Base-by-base conservation (phyloP, 2,888 invertebrate species). In the Pseudococcus longispinus region DNA sequence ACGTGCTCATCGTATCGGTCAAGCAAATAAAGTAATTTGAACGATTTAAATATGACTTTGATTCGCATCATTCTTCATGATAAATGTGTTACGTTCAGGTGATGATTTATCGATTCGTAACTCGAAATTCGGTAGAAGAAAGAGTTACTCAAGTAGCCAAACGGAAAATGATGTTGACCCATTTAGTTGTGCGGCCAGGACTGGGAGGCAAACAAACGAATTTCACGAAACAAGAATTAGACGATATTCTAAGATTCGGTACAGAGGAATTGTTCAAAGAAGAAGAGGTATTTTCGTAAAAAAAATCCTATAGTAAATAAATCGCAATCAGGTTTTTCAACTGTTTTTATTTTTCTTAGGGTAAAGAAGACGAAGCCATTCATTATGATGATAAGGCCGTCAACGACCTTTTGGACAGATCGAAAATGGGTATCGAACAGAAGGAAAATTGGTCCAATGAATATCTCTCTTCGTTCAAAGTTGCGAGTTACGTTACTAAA, bases 161-260 rank as follows among this genome's bases (percentile, higher is more conserved):
- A 91, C 95, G 98, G 89, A 99, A 99, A 92, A 99, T 99, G 99
- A 97, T 99, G 96, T 94, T 99, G 90, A 99, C 99, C 84, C 98
- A 98, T 92, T 93, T 99, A 91, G 98, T 98, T 74, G 98, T 98
- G 51, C 93, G 98, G 23, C 98, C 98, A 0, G 98, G 98, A 60
- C 96, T 98, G 96, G 96, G 99, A 88, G 97, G 98, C 3, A 97
- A 97, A 90, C 96, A 97, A 0, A 94, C 96, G 0, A 97, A 97
- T 90, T 99, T 99, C 92, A 98, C 98, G 51, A 99, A 99, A 91
- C 98, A 99, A 91, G 99, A 99, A 91, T 92, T 99, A 88, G 99
- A 99, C 90, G 99, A 99, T 91, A 99, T 99, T 91, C 92, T 99
- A 85, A 94, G 98, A 89, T 99, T 99, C 90, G 99, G 99, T 88